A percentile compares a stretch with the other conserved stretches of the same genome.
phyloP scores from a whole-genome alignment of 2,113 vertebrate species.

The Cacatua alba region DNA sequence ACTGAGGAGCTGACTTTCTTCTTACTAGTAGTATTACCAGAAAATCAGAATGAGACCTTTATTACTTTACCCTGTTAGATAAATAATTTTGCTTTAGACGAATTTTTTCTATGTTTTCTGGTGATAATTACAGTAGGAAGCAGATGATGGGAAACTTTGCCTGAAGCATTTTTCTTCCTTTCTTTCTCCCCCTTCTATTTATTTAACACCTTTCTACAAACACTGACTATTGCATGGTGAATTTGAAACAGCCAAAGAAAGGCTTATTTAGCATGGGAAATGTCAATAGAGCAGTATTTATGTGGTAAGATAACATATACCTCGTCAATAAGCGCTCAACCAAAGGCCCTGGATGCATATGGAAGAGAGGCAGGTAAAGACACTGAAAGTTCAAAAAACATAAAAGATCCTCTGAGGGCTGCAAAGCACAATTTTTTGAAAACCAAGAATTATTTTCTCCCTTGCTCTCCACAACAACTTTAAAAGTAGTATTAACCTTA shows the following conservation, averaged over 20 bases:
- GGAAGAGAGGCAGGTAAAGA: not conserved
- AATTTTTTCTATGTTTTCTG: not conserved
- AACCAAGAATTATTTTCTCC: not conserved
- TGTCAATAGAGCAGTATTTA: not conserved
- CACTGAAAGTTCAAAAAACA: not conserved
- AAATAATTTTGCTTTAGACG: not conserved
- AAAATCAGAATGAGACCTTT: not conserved
- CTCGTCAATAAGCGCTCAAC: not conserved
- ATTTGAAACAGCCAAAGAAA: conserved; percentile 9
- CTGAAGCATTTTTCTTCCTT: not conserved
- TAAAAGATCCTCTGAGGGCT: conserved; percentile 33
- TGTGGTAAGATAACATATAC: not conserved
- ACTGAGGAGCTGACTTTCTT: not conserved
- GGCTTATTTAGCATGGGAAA: not conserved
- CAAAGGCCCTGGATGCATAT: not conserved
- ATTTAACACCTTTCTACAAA: not conserved
- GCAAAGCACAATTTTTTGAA: conserved; percentile 22
- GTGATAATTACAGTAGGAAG: not conserved
- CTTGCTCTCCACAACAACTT: not conserved
- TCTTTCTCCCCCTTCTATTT: not conserved
- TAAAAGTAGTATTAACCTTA: conserved; percentile 1
- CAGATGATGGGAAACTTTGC: not conserved
- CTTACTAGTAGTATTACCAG: not conserved
- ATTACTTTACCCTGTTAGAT: not conserved
- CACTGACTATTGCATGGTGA: not conserved